Evolutionary conservation across 2,113 vertebrate species (phyloP).

Genomic region (Chaetodon auriga): DNA sequence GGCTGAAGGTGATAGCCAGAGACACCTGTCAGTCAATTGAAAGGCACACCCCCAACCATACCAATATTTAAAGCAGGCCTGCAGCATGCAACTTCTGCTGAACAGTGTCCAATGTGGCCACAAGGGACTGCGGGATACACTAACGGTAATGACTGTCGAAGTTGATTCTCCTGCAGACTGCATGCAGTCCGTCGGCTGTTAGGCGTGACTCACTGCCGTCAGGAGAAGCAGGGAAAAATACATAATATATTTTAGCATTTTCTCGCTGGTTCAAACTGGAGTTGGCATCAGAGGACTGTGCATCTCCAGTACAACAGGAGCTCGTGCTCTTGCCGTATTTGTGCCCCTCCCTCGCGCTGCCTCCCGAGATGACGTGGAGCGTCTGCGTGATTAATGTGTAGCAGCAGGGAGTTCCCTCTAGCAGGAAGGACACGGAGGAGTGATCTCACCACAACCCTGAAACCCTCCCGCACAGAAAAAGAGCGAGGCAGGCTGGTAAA

Average conservation of each 20-base stretch:
- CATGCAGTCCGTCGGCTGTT: neutral
- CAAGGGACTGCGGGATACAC: too few species aligned
- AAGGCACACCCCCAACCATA: neutral
- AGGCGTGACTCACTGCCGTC: neutral
- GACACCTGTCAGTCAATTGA: neutral
- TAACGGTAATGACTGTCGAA: neutral
- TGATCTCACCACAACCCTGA: conserved; percentile 46
- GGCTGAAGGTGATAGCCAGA: neutral
- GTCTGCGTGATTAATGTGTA: conserved; percentile 69
- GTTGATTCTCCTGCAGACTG: neutral
- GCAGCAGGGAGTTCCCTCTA: conserved; percentile 84
- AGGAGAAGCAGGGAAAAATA: neutral
- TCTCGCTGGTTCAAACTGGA: conserved; percentile 44
- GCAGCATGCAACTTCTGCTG: neutral
- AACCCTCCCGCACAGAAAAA: conserved; percentile 27
- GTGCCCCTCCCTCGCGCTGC: neutral
- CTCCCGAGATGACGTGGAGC: conserved; percentile 34
- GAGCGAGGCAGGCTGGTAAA: conserved; percentile 75
- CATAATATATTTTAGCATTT: neutral
- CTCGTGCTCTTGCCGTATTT: neutral
- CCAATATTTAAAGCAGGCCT: neutral
- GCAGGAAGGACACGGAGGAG: conserved; percentile 53
- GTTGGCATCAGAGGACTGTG: neutral
- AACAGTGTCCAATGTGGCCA: too few species aligned
- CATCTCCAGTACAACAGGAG: conserved; percentile 19